Base-by-base conservation (phyloP, 1,140 invertebrate species). In the Microplitis mediator region DNA sequence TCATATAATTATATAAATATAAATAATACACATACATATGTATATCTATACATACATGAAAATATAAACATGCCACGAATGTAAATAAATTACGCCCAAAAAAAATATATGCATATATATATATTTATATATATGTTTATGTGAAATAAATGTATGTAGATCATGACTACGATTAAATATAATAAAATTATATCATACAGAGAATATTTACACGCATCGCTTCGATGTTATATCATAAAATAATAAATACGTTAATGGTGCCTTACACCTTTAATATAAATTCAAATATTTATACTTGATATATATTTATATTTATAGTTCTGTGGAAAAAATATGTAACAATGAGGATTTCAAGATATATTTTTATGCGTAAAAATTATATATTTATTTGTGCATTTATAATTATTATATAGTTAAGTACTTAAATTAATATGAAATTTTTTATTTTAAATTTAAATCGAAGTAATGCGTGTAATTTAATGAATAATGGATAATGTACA, bases 231-330 rank as follows among this genome's bases (percentile, higher is more conserved):
- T 36, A 3, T 13, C 3, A 4, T 45, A 35, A 63, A n/a, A 35
- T 63, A 13, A 11, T 32, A 35, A 14, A 36, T 60, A 11, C 39
- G n/a, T 64, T 71, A 39, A 65, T 70, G 68, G 68, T 70, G 68
- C 68, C 68, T 70, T 70, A 70, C 56, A 63, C 58, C 68, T 70
- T 16, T 13, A 45, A 45, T 66, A 32, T 23, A 66, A 39, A 14
- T 16, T 39, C 34, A 52, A 64, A 14, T 35, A 36, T 39, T 13
- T 36, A 11, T 11, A 36, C 16, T 64, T 11, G 2, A 56, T 16
- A 56, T 3, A 23, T 23, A 23, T 45, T 11, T 45, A 11, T 45
- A 45, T 45, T 45, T 45, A 45, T 9, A 45, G 6, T 45, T 9
- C 23, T 2, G 23, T 23, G 23, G 23, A 23, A 23, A 23, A 23